A percentile compares a stretch with the other conserved stretches of the same genome.
Conservation (phyloP, 2,888 invertebrate species). For the Automeris io region DNA sequence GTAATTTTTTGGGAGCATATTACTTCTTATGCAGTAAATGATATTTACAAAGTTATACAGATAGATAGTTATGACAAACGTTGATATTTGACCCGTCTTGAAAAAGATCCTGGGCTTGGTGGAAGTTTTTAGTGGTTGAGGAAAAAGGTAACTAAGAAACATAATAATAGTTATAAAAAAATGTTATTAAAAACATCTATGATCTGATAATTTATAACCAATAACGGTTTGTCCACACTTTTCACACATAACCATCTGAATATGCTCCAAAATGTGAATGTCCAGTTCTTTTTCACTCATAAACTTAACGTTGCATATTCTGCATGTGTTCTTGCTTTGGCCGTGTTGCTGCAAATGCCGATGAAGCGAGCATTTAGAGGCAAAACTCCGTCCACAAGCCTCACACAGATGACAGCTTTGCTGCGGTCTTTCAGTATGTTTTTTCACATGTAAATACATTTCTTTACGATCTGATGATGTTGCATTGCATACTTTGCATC, state of each 20-base stretch:
- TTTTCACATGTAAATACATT: conserved; percentile 76
- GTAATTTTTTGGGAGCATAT: no score
- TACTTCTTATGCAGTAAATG: no score
- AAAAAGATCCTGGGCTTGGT: no score
- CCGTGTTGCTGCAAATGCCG: conserved; percentile 47
- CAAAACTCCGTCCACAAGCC: conserved; percentile 59
- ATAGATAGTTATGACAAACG: no score
- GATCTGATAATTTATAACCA: conserved; percentile 33
- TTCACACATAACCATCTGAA: conserved; percentile 54
- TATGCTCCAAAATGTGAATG: conserved; percentile 41
- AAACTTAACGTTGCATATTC: conserved; percentile 40
- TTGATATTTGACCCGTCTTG: no score
- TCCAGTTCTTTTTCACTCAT: conserved; percentile 29
- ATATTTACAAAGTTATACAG: no score
- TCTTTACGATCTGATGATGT: conserved; percentile 74
- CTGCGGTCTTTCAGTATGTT: conserved; percentile 51
- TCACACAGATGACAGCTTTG: conserved; percentile 55
- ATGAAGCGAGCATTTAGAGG: conserved; percentile 40
- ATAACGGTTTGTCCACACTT: conserved; percentile 51
- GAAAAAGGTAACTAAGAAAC: no score
- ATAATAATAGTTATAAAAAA: background rate
- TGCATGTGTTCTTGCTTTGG: conserved; percentile 30
- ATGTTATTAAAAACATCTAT: conserved; percentile 33
- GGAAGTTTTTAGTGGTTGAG: no score
- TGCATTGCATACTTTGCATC: conserved; percentile 78